Conservation (phyloP, 2,113 vertebrate species). For the Microtus ochrogaster region DNA sequence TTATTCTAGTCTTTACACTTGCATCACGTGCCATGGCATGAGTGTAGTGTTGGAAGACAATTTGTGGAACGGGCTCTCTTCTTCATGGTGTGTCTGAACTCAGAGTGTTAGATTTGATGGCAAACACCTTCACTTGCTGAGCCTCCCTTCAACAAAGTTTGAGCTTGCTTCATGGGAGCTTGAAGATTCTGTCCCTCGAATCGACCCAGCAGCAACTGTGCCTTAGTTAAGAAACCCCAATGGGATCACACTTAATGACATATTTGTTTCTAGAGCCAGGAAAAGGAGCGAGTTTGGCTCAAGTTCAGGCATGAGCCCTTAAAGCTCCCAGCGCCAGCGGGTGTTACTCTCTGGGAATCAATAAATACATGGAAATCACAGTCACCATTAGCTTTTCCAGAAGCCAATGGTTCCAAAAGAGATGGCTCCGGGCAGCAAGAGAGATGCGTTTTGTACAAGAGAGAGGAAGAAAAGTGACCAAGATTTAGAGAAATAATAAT, state of each 20-base stretch:
- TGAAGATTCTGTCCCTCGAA: background rate
- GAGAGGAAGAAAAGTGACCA: conserved; percentile 10
- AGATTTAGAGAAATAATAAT: conserved; percentile 58
- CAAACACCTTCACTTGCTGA: background rate
- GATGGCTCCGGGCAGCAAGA: conserved; percentile 50
- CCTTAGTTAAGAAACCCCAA: conserved; percentile 43
- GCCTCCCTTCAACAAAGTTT: background rate
- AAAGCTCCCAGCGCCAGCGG: conserved; percentile 43
- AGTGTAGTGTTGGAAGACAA: too few species aligned
- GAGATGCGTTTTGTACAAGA: background rate
- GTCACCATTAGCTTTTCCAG: conserved; percentile 65
- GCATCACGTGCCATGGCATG: too few species aligned
- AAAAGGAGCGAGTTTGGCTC: conserved; percentile 13
- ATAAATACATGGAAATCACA: conserved; percentile 48
- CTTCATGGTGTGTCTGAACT: background rate
- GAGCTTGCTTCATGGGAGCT: background rate
- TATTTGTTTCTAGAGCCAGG: conserved; percentile 19
- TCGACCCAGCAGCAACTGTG: background rate
- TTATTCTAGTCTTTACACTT: background rate
- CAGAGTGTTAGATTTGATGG: background rate
- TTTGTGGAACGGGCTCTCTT: background rate
- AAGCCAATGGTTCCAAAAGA: conserved; percentile 72
- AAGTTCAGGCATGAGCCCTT: conserved; percentile 34
- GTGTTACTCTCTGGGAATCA: conserved; percentile 69
- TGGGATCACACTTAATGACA: conserved; percentile 43